Evolutionary conservation across 2,113 vertebrate genomes (phyloP), one percentile per base, ranked within the genome.

Genomic region (Tricholaema leucomelas): DNA sequence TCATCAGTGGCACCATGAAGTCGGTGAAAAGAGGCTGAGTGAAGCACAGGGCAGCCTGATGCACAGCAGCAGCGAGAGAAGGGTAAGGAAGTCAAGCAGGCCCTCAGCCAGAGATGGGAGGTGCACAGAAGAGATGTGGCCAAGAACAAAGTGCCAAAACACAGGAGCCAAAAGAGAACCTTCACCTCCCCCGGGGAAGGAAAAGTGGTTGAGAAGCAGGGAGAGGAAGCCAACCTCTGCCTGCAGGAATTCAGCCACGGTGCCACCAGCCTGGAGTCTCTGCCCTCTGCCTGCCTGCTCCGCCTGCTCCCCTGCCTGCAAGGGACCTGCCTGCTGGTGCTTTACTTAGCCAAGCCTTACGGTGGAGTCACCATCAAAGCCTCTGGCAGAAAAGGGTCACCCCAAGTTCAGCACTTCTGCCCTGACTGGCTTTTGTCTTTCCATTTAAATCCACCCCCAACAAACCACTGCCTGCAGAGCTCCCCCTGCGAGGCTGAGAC

Each of bases 71-170:
- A 87, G 82, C 2, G 78, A 97, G 97, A 97, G 96, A 96, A 96
- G 92, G 97, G 95, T 87, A 94, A 96, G 96, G 97, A 97, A 94
- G 96, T 72, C 95, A 94, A 96, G 85, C 24, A 15, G 71, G 80
- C 91, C 92, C 81, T 7, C 90, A 31, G 87, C 3, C 90, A 88
- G 90, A 95, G 85, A 85, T 61, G 77, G 71, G 83, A 78, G 87
- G 61, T 31, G 85, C 89, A 79, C 86, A 86, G 87, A 93, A 71
- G 73, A 56, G 85, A 94, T 24, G 78, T 24, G 78, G 90, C 89
- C 80, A 72, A 92, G 86, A 91, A 63, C 66, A 74, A 85, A 92
- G 87, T 38, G 73, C 86, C 86, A 81, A 59, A 90, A 86, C 2
- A 73, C 76, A 90, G 72, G 79, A 92, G 91, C 46, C 8, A 5